Evolutionary conservation across 2,888 invertebrate species (phyloP).

Genomic region (Erynnis tages): DNA sequence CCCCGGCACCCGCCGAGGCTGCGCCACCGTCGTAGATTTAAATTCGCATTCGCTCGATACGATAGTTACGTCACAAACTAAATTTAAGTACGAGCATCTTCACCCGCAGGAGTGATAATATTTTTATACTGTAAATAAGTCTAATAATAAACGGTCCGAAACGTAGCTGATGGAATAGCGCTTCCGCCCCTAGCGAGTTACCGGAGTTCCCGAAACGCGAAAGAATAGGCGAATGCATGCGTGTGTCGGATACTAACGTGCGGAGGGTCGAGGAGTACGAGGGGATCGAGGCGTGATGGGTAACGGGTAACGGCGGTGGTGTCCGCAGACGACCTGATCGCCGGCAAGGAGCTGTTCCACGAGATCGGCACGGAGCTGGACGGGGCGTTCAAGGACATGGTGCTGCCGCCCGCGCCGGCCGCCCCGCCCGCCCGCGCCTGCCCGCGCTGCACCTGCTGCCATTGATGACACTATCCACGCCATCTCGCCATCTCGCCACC

Average conservation of each 20-base stretch:
- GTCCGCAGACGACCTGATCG: slow-evolving; percentile 89
- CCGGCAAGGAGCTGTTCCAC: slow-evolving; percentile 95
- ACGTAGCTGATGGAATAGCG: slow-evolving; percentile 77
- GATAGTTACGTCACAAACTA: not conserved
- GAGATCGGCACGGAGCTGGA: slow-evolving; percentile 96
- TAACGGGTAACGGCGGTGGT: slow-evolving; percentile 52
- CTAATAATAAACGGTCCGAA: slow-evolving; percentile 52
- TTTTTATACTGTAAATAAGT: slow-evolving; percentile 59
- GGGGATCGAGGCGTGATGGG: slow-evolving; percentile 29
- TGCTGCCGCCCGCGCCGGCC: slow-evolving; percentile 47
- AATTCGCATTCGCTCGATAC: not conserved
- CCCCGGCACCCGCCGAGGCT: slow-evolving; percentile 33
- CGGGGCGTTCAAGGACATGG: slow-evolving; percentile 90
- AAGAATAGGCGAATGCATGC: slow-evolving; percentile 44
- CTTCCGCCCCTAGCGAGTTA: slow-evolving; percentile 34
- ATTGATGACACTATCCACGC: slow-evolving; percentile 55
- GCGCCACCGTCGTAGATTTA: slow-evolving; percentile 34
- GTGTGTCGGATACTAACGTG: slow-evolving; percentile 40
- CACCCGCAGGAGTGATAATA: slow-evolving; percentile 34
- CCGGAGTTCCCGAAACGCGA: not conserved
- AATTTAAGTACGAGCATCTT: not conserved
- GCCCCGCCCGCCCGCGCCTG: slow-evolving; percentile 44
- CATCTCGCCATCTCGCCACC: slow-evolving; percentile 6
- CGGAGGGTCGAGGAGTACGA: no score
- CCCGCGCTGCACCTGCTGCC: slow-evolving; percentile 74